Evolutionary conservation across 2,113 vertebrate genomes (phyloP).

Genomic region (Lepus europaeus): DNA sequence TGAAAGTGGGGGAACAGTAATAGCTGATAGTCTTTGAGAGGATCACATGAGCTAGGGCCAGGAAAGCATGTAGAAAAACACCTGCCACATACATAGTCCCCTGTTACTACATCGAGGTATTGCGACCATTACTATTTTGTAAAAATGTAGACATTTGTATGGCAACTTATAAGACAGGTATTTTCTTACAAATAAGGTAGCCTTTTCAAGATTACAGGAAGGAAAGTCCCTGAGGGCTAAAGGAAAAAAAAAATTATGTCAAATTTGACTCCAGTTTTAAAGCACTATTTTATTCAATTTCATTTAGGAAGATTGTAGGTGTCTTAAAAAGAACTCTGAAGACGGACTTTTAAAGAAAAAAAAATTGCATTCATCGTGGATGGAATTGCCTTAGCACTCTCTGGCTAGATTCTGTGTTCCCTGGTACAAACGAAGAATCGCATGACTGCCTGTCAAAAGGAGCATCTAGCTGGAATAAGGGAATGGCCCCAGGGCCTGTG

Average conservation of each 20-base stretch:
- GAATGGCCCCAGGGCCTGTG: rapidly evolving
- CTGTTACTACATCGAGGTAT: not conserved
- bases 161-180: not conserved
- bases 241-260: not conserved
- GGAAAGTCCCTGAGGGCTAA: not conserved
- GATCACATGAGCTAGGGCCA: not conserved
- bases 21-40: not conserved
- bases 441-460: not conserved
- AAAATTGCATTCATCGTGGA: not conserved
- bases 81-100: not conserved
- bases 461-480: not conserved
- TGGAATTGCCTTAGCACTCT: not conserved
- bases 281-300: conserved; percentile 11
- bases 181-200: conserved; percentile 12
- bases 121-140: not conserved
- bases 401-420: not conserved
- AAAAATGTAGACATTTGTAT: not conserved
- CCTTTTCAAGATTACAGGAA: not conserved
- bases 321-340: conserved; percentile 42
- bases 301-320: conserved; percentile 30
- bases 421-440: not conserved
- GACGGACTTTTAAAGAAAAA: not conserved
- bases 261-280: conserved; percentile 33
- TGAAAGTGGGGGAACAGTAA: not conserved
- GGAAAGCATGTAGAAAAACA: not conserved